Evolutionary conservation across 2,797 vertebrate genomes (phyloP).

Genomic region (Myotis findleyi): DNA sequence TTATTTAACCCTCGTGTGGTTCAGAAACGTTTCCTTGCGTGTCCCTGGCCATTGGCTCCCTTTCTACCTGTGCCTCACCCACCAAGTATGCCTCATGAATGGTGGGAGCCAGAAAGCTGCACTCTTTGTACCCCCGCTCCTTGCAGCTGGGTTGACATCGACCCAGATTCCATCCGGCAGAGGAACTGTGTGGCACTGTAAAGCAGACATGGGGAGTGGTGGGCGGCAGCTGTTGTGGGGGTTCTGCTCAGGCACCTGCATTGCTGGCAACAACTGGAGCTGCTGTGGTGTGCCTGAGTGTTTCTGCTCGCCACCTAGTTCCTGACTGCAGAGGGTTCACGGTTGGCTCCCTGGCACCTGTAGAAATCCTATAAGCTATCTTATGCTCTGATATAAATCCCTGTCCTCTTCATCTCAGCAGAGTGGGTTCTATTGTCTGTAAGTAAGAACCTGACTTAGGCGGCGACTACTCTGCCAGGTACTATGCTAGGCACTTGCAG

Average conservation of each 20-base stretch:
- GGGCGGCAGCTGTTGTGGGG: neutral
- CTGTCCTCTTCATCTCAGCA: neutral
- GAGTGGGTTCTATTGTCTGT: neutral
- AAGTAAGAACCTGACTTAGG: neutral
- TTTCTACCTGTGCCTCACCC: neutral
- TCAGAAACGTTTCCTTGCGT: neutral
- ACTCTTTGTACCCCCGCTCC: neutral
- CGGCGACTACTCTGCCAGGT: neutral
- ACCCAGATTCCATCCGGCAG: neutral
- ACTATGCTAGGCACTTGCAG: too few relatives aligned
- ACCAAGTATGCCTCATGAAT: neutral
- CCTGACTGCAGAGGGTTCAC: neutral
- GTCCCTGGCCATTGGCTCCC: neutral
- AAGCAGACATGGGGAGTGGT: neutral
- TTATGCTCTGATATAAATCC: neutral
- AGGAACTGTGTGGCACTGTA: rapidly evolving
- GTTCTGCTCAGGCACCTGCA: neutral
- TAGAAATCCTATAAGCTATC: neutral
- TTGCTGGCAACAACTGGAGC: neutral
- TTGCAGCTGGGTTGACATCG: neutral
- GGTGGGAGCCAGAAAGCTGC: neutral
- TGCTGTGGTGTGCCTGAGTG: neutral
- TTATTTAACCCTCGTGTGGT: neutral
- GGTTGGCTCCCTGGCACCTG: neutral
- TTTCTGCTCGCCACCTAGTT: neutral